phyloP scores from a whole-genome alignment of 2,113 vertebrate species.

The Vanacampus margaritifer region DNA sequence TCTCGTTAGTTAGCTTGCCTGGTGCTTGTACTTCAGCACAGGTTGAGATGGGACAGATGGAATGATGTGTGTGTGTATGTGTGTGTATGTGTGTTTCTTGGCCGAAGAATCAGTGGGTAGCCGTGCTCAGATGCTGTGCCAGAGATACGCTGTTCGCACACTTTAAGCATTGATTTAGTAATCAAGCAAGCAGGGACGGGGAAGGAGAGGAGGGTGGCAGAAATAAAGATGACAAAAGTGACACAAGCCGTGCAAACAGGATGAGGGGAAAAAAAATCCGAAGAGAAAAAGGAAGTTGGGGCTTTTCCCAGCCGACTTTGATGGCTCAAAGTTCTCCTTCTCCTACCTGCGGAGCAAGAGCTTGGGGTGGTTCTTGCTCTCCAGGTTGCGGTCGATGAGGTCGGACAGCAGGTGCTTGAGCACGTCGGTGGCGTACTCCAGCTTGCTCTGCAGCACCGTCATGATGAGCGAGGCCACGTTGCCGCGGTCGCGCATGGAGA shows the following conservation, averaged over 20 bases:
- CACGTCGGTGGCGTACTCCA: constrained; percentile 95
- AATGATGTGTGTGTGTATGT: constrained; percentile 55
- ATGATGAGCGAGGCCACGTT: constrained; percentile 97
- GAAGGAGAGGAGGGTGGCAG: constrained; percentile 16
- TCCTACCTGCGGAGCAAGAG: constrained; percentile 88
- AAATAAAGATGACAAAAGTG: constrained; percentile 37
- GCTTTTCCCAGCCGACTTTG: background rate
- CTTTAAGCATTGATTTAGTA: constrained; percentile 76
- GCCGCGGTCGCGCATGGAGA: constrained; percentile 96
- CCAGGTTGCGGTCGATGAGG: constrained; percentile 97
- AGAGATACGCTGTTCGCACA: constrained; percentile 68
- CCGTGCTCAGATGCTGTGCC: constrained; percentile 63
- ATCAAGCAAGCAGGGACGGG: constrained; percentile 56
- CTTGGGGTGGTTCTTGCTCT: constrained; percentile 99
- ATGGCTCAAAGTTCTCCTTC: background rate
- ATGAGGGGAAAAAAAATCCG: background rate
- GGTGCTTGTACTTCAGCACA: constrained; percentile 64
- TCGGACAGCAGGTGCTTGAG: constrained; percentile 95
- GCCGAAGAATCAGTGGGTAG: constrained; percentile 60
- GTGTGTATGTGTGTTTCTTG: constrained; percentile 40
- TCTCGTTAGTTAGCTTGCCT: constrained; percentile 66
- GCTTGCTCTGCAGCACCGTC: constrained; percentile 94
- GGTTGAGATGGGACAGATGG: constrained; percentile 70
- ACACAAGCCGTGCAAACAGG: constrained; percentile 13
- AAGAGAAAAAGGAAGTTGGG: background rate